Evolutionary conservation across 2,797 vertebrate species (phyloP).

Genomic region (Todus mexicanus): DNA sequence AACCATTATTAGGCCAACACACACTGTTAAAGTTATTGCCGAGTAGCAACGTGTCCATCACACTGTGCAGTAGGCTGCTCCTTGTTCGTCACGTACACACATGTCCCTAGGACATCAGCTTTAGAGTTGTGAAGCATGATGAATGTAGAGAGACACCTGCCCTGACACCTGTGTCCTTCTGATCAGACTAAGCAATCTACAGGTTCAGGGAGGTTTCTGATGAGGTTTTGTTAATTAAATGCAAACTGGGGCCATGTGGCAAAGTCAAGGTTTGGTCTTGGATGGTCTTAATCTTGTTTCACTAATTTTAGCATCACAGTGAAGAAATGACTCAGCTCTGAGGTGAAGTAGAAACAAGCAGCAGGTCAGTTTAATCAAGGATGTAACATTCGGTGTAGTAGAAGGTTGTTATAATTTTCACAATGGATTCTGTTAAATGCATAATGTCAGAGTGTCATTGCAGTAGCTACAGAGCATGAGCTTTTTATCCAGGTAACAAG

Average conservation of each 20-base stretch:
- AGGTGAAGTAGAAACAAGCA: background rate
- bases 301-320: background rate
- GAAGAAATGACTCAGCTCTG: background rate
- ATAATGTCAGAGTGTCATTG: background rate
- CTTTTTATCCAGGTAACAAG: background rate
- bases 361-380: background rate
- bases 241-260: background rate
- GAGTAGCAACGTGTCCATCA: background rate
- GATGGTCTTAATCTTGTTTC: background rate
- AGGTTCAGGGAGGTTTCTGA: background rate
- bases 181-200: background rate
- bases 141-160: accelerated
- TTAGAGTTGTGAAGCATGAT: background rate
- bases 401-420: background rate
- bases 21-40: background rate
- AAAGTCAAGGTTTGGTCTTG: background rate
- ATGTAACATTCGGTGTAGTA: background rate
- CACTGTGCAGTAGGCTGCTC: background rate
- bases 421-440: background rate
- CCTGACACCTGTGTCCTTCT: background rate
- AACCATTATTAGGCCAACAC: background rate
- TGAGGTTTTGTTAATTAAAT: background rate
- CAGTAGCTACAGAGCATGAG: background rate
- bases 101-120: background rate
- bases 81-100: background rate